phyloP scores from a whole-genome alignment of 2,888 invertebrate genomes.

The Cremastinae sp. region DNA sequence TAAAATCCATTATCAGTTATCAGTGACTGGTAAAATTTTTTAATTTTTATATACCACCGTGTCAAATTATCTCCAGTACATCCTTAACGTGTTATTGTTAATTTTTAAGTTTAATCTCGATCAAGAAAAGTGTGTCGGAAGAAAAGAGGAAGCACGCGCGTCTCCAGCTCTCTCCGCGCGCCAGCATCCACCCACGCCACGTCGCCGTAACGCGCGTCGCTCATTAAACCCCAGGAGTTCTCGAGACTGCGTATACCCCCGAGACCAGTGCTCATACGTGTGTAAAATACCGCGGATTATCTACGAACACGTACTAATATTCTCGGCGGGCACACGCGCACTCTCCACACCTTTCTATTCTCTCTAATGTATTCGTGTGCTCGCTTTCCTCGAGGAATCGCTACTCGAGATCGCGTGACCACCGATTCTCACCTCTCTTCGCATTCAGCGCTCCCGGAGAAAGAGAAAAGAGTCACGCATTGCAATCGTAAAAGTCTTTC shows the following conservation, averaged over 20 bases:
- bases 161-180: constrained; percentile 24
- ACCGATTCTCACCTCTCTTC: constrained; percentile 42
- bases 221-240: constrained; percentile 31
- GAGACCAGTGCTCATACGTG: background rate
- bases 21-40: too few species aligned
- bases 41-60: too few species aligned
- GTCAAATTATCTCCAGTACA: too few species aligned
- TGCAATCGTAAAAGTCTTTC: background rate
- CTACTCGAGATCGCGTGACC: constrained; percentile 45
- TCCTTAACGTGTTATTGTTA: too few species aligned
- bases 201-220: constrained; percentile 51
- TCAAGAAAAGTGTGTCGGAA: too few species aligned
- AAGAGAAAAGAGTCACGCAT: background rate
- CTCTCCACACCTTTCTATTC: constrained; percentile 11
- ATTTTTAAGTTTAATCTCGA: too few species aligned
- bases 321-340: background rate
- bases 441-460: constrained; percentile 22
- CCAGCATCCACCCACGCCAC: constrained; percentile 42
- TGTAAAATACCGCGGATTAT: constrained; percentile 1
- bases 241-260: background rate
- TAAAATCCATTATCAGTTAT: too few species aligned
- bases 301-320: background rate
- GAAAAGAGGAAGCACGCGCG: constrained; percentile 30
- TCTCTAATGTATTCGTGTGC: constrained; percentile 2
- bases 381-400: constrained; percentile 44